A percentile compares a stretch with the other conserved stretches of the same genome.
Conservation (phyloP, 2,113 vertebrate genomes). For the Megaceryle maxima region DNA sequence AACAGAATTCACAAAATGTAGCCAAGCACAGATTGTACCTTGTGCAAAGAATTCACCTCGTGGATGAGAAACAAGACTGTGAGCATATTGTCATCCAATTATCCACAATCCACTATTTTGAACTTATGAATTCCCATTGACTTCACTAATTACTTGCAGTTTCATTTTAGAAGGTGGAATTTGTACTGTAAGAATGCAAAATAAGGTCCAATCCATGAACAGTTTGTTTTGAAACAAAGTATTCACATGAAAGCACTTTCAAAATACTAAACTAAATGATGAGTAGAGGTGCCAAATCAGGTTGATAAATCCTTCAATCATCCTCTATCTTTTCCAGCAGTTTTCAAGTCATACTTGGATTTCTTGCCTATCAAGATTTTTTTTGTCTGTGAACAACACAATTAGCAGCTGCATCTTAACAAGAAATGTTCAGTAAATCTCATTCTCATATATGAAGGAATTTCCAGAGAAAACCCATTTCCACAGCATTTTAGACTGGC, state of each 20-base stretch:
- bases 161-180: neutral
- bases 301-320: constrained; percentile 18
- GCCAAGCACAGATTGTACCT: neutral
- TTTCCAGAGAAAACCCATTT: constrained; percentile 22
- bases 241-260: neutral
- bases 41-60: neutral
- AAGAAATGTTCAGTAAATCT: constrained; percentile 30
- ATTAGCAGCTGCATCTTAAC: constrained; percentile 49
- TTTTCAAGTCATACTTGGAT: constrained; percentile 56
- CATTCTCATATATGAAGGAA: constrained; percentile 33
- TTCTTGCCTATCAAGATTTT: constrained; percentile 41
- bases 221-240: neutral
- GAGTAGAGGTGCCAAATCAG: constrained; percentile 7
- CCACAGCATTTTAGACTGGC: neutral
- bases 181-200: neutral
- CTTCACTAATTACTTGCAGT: neutral
- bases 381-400: constrained; percentile 26
- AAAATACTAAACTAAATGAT: constrained; percentile 24
- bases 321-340: constrained; percentile 18
- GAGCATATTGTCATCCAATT: neutral
- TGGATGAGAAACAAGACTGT: neutral
- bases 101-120: neutral
- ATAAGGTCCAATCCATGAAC: neutral
- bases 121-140: constrained; percentile 2
- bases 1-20: neutral